phyloP scores from a whole-genome alignment of 2,888 invertebrate genomes.

The Heteromyza rotundicornis region DNA sequence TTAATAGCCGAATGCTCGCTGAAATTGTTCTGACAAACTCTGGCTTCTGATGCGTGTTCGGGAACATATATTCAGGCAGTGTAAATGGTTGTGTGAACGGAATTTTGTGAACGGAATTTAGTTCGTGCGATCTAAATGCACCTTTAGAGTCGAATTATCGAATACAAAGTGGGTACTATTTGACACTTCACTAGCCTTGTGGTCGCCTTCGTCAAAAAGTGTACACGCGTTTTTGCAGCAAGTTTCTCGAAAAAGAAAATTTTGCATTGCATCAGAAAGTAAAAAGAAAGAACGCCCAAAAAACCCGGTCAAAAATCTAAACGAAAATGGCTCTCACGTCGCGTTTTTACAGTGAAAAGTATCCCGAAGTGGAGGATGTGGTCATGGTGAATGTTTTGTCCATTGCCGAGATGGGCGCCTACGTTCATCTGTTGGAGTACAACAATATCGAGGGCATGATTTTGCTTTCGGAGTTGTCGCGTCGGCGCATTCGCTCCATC shows the following conservation, averaged over 20 bases:
- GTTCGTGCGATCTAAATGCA: too few relatives aligned
- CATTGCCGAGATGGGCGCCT: slow-evolving; percentile 99
- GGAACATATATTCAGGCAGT: too few relatives aligned
- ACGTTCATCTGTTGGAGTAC: slow-evolving; percentile 96
- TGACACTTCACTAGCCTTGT: too few relatives aligned
- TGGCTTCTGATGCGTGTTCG: too few relatives aligned
- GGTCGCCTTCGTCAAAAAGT: slow-evolving; percentile 34
- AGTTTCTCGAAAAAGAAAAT: slow-evolving; percentile 9
- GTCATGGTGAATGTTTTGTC: slow-evolving; percentile 99
- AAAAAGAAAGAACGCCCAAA: slow-evolving; percentile 45
- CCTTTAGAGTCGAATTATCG: too few relatives aligned
- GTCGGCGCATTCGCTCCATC: slow-evolving; percentile 98
- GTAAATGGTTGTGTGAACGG: too few relatives aligned
- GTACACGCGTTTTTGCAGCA: slow-evolving; percentile 51
- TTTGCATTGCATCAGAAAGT: slow-evolving; percentile 29
- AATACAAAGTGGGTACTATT: too few relatives aligned
- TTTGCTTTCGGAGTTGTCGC: slow-evolving; percentile 93
- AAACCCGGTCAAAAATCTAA: slow-evolving; percentile 36
- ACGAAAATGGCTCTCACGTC: slow-evolving; percentile 92
- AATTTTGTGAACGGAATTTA: too few relatives aligned
- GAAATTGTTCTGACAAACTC: too few relatives aligned
- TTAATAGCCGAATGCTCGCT: too few relatives aligned
- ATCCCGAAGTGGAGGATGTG: slow-evolving; percentile 98
- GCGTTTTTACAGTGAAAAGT: slow-evolving; percentile 96
- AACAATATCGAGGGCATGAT: slow-evolving; percentile 99